Percentiles rank a stretch among this genome's conserved stretches.
Evolutionary conservation across 2,888 invertebrate species (phyloP).

Genomic region (Tipula confusa): DNA sequence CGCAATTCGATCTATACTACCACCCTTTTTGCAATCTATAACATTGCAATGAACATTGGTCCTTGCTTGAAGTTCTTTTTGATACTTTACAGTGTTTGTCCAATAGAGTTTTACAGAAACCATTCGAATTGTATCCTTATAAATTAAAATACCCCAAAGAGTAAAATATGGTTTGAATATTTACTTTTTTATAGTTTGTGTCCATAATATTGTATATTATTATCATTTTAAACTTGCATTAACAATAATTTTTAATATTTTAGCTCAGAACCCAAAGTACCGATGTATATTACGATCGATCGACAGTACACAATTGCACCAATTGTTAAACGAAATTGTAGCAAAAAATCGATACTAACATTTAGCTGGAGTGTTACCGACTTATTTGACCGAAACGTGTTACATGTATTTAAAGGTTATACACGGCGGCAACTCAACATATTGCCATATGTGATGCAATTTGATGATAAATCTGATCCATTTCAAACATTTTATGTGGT

Average conservation of each 20-base stretch:
- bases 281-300: neutral
- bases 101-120: too few species aligned
- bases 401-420: neutral
- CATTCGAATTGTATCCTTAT: too few species aligned
- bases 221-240: too few species aligned
- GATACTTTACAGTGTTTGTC: too few species aligned
- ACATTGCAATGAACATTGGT: too few species aligned
- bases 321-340: neutral
- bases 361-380: neutral
- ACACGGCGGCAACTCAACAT: neutral
- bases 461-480: neutral
- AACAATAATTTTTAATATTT: neutral
- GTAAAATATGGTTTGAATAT: too few species aligned
- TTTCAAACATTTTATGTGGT: neutral
- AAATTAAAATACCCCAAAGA: too few species aligned
- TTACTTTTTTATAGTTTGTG: too few species aligned
- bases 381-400: neutral
- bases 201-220: too few species aligned
- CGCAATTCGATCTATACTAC: too few species aligned
- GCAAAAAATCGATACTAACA: neutral
- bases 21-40: too few species aligned
- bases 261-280: neutral
- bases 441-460: neutral
- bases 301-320: neutral
- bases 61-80: too few species aligned